These are phyloP conservation scores for Cerceris rybyensis DNA, from an alignment of 2,888 invertebrate genomes.

Conservation along the genomic window DNA sequence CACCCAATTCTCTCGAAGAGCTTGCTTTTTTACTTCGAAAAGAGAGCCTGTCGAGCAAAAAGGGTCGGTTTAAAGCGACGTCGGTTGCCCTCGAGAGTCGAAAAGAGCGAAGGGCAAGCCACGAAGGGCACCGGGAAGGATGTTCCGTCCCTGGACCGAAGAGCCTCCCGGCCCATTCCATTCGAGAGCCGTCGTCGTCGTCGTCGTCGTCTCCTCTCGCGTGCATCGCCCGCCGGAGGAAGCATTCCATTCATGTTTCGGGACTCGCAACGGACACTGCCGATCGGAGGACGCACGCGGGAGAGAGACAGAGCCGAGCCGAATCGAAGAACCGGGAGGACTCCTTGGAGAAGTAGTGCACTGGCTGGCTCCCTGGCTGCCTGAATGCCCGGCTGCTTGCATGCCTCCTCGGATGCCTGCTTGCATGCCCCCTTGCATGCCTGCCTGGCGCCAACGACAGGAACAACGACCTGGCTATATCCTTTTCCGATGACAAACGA, in stretches of 20 bases:
- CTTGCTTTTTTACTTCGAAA: not conserved
- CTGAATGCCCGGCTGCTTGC: too few relatives aligned
- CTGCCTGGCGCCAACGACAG: slow-evolving; percentile 57
- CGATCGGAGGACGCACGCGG: slow-evolving; percentile 54
- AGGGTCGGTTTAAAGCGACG: slow-evolving; percentile 2
- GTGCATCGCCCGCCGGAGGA: slow-evolving; percentile 65
- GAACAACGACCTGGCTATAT: slow-evolving; percentile 51
- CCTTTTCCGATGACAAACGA: slow-evolving; percentile 50
- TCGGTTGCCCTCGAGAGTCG: not conserved
- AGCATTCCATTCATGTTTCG: slow-evolving; percentile 79
- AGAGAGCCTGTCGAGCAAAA: not conserved
- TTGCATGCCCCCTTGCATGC: slow-evolving; percentile 11
- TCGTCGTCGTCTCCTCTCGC: slow-evolving; percentile 42
- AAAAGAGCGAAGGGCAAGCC: slow-evolving; percentile 25
- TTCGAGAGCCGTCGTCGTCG: slow-evolving; percentile 53
- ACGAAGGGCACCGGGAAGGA: slow-evolving; percentile 47
- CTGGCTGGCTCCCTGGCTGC: too few relatives aligned
- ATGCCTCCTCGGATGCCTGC: too few relatives aligned
- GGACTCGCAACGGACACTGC: slow-evolving; percentile 66
- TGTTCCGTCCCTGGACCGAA: slow-evolving; percentile 50
- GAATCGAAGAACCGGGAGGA: slow-evolving; percentile 42
- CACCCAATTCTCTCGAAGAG: too few relatives aligned
- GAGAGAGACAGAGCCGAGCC: slow-evolving; percentile 53
- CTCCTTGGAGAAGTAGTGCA: slow-evolving; percentile 22
- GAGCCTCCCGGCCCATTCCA: slow-evolving; percentile 59